Base-by-base conservation (phyloP, 2,888 invertebrate species). In the Mamestra brassicae region DNA sequence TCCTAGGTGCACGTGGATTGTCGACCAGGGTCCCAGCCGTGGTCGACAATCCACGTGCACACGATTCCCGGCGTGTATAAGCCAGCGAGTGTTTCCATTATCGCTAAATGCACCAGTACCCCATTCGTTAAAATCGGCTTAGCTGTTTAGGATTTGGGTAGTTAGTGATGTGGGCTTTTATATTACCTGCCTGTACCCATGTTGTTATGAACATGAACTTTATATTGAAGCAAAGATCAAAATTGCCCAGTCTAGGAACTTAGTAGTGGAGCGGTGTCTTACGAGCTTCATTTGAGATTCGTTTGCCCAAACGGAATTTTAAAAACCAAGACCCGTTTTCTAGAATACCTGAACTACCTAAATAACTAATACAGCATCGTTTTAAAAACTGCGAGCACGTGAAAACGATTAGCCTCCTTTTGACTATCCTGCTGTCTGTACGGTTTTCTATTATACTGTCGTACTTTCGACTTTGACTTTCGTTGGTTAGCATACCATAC, bases 41-140 rank as follows among this genome's bases (percentile, higher is more conserved):
- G 42, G 13, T 15, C n/a, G 13, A n/a, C 11, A 15, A 66, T 50
- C 69, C 47, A 15, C 10, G 54, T 36, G 47, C 47, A 38, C 60
- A 42, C 42, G 13, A 36, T 55, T 58, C 55, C 62, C 45, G 26
- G 50, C 62, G 57, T 47, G 57, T 72, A 62, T 57, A 54, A 57
- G 50, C 79, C 36, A 54, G 58, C 26, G 62, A 62, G 70, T 34
- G 36, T 66, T 80, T 67, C 26, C 70, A 75, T 58, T 80, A 75
- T 75, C 62, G 80, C 66, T 67, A 60, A 80, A 75, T 67, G 80
- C 79, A 80, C 62, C 34, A 15, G 74, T 58, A 66, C 26, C 42
- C 15, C 26, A 67, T 71, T 75, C 42, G 63, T 75, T 64, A 64
- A 61, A 76, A 76, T 76, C 65, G 65, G 68, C 68, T 72, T 80